Conservation (phyloP, 2,888 invertebrate genomes). For the Frankliniella fusca region DNA sequence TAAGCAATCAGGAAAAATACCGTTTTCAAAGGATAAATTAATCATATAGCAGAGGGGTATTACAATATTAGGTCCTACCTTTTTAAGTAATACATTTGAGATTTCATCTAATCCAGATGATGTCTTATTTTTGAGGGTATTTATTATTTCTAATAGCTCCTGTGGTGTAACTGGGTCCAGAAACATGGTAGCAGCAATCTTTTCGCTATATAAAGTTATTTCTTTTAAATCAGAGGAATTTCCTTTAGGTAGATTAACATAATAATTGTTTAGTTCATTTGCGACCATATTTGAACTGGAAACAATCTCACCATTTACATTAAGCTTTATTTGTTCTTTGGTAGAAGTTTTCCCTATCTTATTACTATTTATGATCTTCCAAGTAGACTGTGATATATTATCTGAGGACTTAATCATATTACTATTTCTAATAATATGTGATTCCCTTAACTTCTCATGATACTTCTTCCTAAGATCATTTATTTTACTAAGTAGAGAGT, state of each 20-base stretch:
- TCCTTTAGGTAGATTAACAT: too few species aligned
- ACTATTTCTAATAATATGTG: background rate
- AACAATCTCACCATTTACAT: too few species aligned
- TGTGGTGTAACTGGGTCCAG: too few species aligned
- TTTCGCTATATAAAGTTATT: too few species aligned
- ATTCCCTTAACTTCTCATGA: background rate
- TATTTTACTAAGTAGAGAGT: too few species aligned
- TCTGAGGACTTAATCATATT: background rate
- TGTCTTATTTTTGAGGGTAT: background rate
- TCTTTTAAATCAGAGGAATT: too few species aligned
- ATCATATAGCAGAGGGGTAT: background rate
- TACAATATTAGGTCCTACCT: too few species aligned
- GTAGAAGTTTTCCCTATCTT: background rate
- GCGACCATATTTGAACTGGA: too few species aligned
- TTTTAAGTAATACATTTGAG: background rate
- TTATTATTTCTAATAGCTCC: background rate
- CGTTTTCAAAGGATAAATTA: background rate
- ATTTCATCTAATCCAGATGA: background rate
- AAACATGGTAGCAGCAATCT: too few species aligned
- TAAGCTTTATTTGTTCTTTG: background rate
- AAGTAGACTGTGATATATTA: background rate
- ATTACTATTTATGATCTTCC: background rate
- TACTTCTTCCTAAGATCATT: too few species aligned
- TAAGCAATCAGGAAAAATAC: background rate
- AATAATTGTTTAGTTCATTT: too few species aligned